These are phyloP conservation scores for Oryctolagus cuniculus DNA, from an alignment of 2,113 vertebrate genomes.

Conservation along the genomic window mOryCun1.1 NC_091434.1:88941501-88942000, in stretches of 20 bases:
- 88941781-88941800: not conserved
- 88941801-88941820: not conserved
- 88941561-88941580: not conserved
- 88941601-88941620: not conserved
- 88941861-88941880: not conserved
- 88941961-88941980: slow-evolving; percentile 12
- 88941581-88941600: not conserved
- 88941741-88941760: not conserved
- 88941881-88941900: not conserved
- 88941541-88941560: not conserved
- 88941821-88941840: not conserved
- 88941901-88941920: not conserved
- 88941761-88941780: not conserved
- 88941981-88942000: not conserved
- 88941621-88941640: not conserved
- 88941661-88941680: not conserved
- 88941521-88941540: not conserved
- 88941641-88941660: not conserved
- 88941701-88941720: not conserved
- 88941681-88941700: not conserved
- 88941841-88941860: not conserved
- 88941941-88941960: not conserved
- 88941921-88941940: not conserved
- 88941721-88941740: not conserved
- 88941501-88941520: not conserved